Evolutionary conservation across 2,888 invertebrate species (phyloP).

Genomic region (Lapara coniferarum): DNA sequence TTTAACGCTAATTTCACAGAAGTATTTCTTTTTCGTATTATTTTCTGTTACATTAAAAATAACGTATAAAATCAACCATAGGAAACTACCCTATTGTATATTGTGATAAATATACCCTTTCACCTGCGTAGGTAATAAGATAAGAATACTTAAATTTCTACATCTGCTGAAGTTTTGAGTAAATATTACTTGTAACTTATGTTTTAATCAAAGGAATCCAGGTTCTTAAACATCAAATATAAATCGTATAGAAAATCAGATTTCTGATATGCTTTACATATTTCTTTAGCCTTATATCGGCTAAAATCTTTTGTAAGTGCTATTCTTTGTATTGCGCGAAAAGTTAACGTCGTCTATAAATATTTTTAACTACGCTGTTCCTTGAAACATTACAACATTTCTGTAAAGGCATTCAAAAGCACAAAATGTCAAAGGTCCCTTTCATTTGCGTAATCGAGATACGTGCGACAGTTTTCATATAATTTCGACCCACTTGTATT

Average conservation of each 20-base stretch:
- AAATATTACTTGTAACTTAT: too few relatives aligned
- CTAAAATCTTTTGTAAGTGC: background rate
- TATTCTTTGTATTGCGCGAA: background rate
- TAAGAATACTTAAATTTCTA: too few relatives aligned
- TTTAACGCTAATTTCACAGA: too few relatives aligned
- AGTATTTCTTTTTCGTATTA: too few relatives aligned
- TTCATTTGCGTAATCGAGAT: constrained; percentile 19
- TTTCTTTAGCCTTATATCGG: background rate
- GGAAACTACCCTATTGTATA: too few relatives aligned
- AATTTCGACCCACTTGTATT: background rate
- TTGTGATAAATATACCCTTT: background rate
- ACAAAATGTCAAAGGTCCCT: constrained; percentile 2
- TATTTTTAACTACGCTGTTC: background rate
- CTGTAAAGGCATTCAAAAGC: background rate
- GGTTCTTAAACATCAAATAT: too few relatives aligned
- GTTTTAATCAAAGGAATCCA: too few relatives aligned
- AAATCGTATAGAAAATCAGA: too few relatives aligned
- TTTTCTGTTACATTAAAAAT: too few relatives aligned
- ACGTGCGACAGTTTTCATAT: constrained; percentile 2
- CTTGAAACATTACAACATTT: constrained; percentile 9
- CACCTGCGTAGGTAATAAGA: background rate
- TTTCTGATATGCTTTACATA: too few relatives aligned
- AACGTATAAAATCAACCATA: too few relatives aligned
- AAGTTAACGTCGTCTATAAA: background rate
- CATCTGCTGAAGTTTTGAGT: too few relatives aligned